Base-by-base conservation (phyloP, 2,797 vertebrate genomes). In the Lophius americanus region DNA sequence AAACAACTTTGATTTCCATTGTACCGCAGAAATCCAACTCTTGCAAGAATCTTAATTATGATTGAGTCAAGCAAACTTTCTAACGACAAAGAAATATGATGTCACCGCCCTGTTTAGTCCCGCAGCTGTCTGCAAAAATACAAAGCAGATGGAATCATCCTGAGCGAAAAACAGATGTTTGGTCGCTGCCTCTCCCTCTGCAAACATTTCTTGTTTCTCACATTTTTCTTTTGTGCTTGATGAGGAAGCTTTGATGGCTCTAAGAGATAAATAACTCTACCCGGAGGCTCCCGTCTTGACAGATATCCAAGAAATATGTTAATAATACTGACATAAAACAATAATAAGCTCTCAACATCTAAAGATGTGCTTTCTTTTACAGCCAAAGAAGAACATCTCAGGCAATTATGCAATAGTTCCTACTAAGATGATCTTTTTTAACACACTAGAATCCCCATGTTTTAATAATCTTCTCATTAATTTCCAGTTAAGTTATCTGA, bases 381-480 rank as follows among this genome's bases (percentile, higher is more conserved):
- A 62, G 43, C 10, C 11, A n/a, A 71, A 61, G 70, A 76, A 55
- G 36, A 72, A 47, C 23, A 63, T 63, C 43, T 35, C 32, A 73
- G 65, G 68, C 60, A 75, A 75, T 82, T 67, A 73, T 74, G 66
- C 84, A 66, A 77, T 59, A 50, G 57, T 54, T 80, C 70, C 64
- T 37, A 42, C 46, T 54, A 37, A 70, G 53, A 83, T 71, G 7
- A 54, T 76, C 3, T 65, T 76, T 65, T 55, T 73, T 37, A 48
- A 46, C 52, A 51, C 53, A 68, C 23, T 23, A 23, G 23, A 46
- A 76, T 64, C 46, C 9, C 77, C 60, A 70, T 78, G 63, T 67
- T 87, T 89, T 79, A 79, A 76, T 81, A 59, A 89, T 75, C 5
- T 3, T 47, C 79, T 84, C 66, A 77, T 82, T 83, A 60, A 70